These are phyloP conservation scores for Trichonephila clavipes DNA, from an alignment of 1,140 invertebrate species.

Conservation along the genomic window DNA sequence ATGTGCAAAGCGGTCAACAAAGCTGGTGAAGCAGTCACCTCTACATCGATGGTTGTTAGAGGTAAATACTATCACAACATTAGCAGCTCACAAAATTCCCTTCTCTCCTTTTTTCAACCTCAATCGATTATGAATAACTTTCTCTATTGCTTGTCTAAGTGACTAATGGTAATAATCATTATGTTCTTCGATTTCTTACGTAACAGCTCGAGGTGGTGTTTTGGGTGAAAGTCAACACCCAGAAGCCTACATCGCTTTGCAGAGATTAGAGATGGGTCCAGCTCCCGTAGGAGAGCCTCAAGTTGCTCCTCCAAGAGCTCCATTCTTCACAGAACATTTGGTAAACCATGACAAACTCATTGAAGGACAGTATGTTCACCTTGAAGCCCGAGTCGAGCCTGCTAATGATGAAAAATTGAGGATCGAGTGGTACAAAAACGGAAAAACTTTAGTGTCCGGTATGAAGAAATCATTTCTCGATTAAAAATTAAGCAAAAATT, in stretches of 20 bases:
- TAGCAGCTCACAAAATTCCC: no score
- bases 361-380: conserved; percentile 85
- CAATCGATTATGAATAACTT: no score
- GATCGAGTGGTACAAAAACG: conserved; percentile 96
- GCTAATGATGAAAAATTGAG: conserved; percentile 81
- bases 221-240: conserved; percentile 90
- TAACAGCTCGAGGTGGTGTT: conserved; percentile 85
- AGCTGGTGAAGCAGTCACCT: conserved; percentile 94
- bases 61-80: conserved; percentile 77
- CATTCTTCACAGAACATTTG: conserved; percentile 94
- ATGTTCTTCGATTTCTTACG: not conserved
- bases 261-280: conserved; percentile 92
- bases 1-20: conserved; percentile 95
- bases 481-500: no score
- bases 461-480: conserved; percentile 77
- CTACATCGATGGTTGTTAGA: conserved; percentile 92
- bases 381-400: conserved; percentile 80
- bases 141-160: no score
- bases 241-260: conserved; percentile 93
- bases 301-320: conserved; percentile 85
- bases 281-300: conserved; percentile 92
- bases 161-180: no score
- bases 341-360: conserved; percentile 91
- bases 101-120: no score
- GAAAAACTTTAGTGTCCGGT: conserved; percentile 90